Conservation (phyloP, 1,140 invertebrate species). For the Polyergus mexicanus region DNA sequence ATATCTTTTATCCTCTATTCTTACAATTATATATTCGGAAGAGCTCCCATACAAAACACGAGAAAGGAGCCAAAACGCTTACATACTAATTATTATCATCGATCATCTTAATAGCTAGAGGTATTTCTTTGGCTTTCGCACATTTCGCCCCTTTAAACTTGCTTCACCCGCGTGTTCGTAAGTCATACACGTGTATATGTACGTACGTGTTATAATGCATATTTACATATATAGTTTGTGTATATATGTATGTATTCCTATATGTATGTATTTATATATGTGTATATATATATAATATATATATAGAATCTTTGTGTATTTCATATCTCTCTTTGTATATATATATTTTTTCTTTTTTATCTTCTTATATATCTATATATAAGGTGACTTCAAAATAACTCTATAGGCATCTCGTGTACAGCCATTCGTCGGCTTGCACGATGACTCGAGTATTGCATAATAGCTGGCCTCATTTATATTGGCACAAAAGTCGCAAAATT, state of each 20-base stretch:
- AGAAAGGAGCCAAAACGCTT: conserved; percentile 77
- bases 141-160: conserved; percentile 59
- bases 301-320: conserved; percentile 49
- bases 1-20: conserved; percentile 46
- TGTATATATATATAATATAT: conserved; percentile 57
- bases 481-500: conserved; percentile 72
- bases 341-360: conserved; percentile 55
- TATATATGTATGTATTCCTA: conserved; percentile 14
- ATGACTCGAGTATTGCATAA: conserved; percentile 75
- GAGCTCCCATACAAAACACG: conserved; percentile 11
- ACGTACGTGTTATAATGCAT: conserved; percentile 63
- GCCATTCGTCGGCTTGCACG: conserved; percentile 63
- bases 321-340: conserved; percentile 47
- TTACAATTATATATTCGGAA: conserved; percentile 44
- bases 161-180: conserved; percentile 55
- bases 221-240: conserved; percentile 57
- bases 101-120: conserved; percentile 81
- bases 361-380: conserved; percentile 60
- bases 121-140: conserved; percentile 65
- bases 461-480: conserved; percentile 64
- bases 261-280: conserved; percentile 67
- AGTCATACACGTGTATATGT: conserved; percentile 53
- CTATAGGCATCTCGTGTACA: conserved; percentile 77
- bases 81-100: conserved; percentile 86
- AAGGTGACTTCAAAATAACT: conserved; percentile 77